Percentiles rank a stretch among this genome's conserved stretches.
phyloP scores from a whole-genome alignment of 1,140 invertebrate species.

The Lamellibrachia luymesi region DNA sequence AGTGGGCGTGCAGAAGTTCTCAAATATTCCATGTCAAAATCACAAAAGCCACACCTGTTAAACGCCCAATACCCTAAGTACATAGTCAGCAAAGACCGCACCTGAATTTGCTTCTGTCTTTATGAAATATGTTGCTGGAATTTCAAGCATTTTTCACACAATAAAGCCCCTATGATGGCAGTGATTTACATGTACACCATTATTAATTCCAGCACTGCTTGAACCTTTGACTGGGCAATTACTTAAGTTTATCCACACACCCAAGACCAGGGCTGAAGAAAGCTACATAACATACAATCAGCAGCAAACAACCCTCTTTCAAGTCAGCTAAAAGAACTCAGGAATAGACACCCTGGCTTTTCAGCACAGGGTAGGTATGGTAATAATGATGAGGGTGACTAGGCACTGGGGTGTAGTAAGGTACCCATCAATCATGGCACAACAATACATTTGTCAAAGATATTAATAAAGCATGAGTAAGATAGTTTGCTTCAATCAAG shows the following conservation, averaged over 20 bases:
- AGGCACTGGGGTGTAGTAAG: not conserved
- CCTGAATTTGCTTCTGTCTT: not conserved
- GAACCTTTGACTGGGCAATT: not conserved
- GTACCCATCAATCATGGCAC: not conserved
- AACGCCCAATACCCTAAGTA: not conserved
- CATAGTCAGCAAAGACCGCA: not conserved
- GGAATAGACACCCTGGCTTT: not conserved
- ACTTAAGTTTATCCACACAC: not conserved
- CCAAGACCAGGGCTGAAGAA: not conserved
- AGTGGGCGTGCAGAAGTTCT: not conserved
- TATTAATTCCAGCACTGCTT: not conserved
- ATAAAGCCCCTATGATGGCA: not conserved
- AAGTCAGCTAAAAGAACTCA: not conserved
- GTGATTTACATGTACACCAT: not conserved
- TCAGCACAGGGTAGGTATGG: not conserved
- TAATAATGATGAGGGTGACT: not conserved
- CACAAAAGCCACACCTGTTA: not conserved
- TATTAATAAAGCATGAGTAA: not conserved
- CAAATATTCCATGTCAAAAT: not conserved
- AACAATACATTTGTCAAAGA: not conserved
- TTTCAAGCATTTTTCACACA: not conserved
- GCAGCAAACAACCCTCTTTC: not conserved
- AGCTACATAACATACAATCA: not conserved
- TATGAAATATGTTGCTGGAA: not conserved
- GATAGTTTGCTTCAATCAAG: not conserved